A percentile compares a stretch with the other conserved stretches of the same genome.
These are phyloP conservation scores for Orius laevigatus DNA, from an alignment of 1,140 invertebrate genomes.

Conservation along the genomic window DNA sequence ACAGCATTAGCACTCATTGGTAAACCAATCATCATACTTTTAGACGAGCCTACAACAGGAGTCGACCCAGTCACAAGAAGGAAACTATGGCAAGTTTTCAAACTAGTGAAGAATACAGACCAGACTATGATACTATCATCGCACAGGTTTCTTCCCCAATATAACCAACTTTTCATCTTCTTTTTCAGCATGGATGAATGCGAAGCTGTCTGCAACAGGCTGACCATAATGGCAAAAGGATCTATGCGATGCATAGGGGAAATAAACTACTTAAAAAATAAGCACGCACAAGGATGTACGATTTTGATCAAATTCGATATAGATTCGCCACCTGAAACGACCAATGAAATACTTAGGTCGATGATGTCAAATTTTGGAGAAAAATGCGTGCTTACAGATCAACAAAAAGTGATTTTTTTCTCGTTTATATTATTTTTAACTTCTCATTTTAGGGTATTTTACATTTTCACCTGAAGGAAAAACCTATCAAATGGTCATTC, in stretches of 20 bases:
- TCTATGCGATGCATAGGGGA: constrained; percentile 32
- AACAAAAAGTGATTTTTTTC: constrained; percentile 8
- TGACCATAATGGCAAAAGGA: constrained; percentile 81
- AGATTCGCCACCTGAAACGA: background rate
- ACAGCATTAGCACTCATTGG: constrained; percentile 84
- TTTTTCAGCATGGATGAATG: constrained; percentile 31
- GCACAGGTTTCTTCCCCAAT: constrained; percentile 35
- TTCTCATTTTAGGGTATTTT: constrained; percentile 31
- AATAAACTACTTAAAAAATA: constrained; percentile 30
- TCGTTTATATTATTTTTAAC: too few relatives aligned
- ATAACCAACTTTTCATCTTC: too few relatives aligned
- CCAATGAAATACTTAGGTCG: background rate
- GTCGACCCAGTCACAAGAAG: constrained; percentile 61
- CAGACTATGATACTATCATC: constrained; percentile 56
- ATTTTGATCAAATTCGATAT: constrained; percentile 27
- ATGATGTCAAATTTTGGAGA: background rate
- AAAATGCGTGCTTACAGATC: constrained; percentile 17
- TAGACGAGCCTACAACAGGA: constrained; percentile 70
- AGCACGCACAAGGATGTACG: constrained; percentile 30
- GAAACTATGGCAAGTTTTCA: constrained; percentile 59
- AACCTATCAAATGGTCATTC: constrained; percentile 27
- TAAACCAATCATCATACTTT: constrained; percentile 69
- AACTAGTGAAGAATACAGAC: constrained; percentile 38
- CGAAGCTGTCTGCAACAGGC: constrained; percentile 66
- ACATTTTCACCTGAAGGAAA: constrained; percentile 31